Evolutionary conservation across 2,797 vertebrate species (phyloP), one percentile per base, ranked within the genome.

Genomic region (Channallabes apus): DNA sequence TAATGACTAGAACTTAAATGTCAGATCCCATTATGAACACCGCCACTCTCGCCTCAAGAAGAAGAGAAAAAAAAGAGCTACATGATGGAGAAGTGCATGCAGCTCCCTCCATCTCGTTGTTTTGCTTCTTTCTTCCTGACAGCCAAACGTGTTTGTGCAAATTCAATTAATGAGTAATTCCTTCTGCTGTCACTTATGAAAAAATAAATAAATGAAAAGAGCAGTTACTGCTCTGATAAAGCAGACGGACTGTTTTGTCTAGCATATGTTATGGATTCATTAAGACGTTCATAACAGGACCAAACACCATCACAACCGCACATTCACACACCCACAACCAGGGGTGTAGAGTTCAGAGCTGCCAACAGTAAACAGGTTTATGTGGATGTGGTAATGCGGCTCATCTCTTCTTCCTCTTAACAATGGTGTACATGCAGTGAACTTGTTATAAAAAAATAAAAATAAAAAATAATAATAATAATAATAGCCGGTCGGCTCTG

Each of bases 91-190:
- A 79, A 79, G 32, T 79, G 59, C 18, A 22, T 5, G 35, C 6
- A n/a, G 22, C 35, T 54, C 32, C 56, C 56, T 51, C 51, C 17
- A 8, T 61, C 65, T 61, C 17, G 17, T 24, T 46, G 41, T 46
- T 46, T 46, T 46, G 41, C 1, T 46, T 18, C 24, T 81, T 51
- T 59, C 68, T 51, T 72, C 59, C 68, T 78, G 81, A 62, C 62
- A 75, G 80, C 61, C 9, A 69, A 68, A 78, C 46, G 84, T 88
- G 88, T 91, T 68, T 90, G 87, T 88, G 92, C 92, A 92, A 91
- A 91, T 85, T 85, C 91, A 91, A 90, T 92, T 93, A 91, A 94
- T 94, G 93, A 94, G 94, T 94, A 93, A 94, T 94, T 92, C 92
- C 94, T 93, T 75, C 86, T 89, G 85, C 92, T 93, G 93, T 94